A percentile compares a stretch with the other conserved stretches of the same genome.
These are phyloP conservation scores for Gulo gulo DNA, from an alignment of 2,113 vertebrate species.

Conservation along the genomic window DNA sequence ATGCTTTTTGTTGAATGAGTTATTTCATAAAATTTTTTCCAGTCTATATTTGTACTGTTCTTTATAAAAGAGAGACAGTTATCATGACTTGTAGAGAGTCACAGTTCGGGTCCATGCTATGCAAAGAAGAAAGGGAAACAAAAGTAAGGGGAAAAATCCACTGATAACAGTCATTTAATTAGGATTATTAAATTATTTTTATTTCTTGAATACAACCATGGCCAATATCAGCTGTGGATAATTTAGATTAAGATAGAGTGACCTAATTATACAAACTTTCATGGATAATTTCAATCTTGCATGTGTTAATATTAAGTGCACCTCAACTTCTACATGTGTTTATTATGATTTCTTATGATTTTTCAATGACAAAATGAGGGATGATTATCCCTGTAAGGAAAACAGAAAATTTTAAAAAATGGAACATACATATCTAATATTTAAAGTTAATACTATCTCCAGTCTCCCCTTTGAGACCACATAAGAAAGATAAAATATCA, in stretches of 20 bases:
- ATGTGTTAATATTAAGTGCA: neutral
- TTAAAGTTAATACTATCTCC: neutral
- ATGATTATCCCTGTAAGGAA: neutral
- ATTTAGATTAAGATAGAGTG: neutral
- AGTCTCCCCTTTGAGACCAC: neutral
- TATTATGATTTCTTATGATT: slow-evolving; percentile 27
- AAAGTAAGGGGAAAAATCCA: neutral
- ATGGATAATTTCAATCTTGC: neutral
- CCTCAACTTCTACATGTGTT: neutral
- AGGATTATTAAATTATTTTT: neutral
- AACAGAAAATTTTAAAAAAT: neutral
- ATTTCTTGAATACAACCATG: slow-evolving; percentile 1
- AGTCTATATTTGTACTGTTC: neutral
- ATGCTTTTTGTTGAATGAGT: neutral
- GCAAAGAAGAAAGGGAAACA: neutral
- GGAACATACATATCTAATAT: neutral
- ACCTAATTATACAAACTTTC: neutral
- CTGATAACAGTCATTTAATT: neutral
- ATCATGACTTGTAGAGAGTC: slow-evolving; percentile 20
- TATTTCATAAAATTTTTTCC: neutral
- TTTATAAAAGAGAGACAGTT: neutral
- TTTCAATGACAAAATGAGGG: neutral
- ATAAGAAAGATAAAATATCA: slow-evolving; percentile 7
- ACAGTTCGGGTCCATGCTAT: neutral
- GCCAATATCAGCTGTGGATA: neutral